These are phyloP conservation scores for Brachionichthys hirsutus DNA, from an alignment of 2,113 vertebrate genomes.

Conservation along the genomic window DNA sequence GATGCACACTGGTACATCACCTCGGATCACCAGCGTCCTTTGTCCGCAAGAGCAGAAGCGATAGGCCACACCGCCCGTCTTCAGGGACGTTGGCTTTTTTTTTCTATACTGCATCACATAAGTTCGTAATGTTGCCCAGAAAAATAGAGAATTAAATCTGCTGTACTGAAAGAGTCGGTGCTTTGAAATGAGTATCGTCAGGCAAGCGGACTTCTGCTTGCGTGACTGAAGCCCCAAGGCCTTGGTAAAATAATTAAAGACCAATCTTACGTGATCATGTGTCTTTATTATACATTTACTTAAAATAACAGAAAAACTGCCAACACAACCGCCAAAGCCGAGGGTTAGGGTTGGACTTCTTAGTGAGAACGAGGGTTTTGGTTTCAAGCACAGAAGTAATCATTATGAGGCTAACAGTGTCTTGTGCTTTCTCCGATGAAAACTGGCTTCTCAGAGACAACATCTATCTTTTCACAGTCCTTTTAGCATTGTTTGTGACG, in stretches of 20 bases:
- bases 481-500: conserved; percentile 18
- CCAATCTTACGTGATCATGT: no score
- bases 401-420: no score
- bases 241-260: no score
- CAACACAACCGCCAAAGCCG: no score
- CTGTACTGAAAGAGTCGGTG: conserved; percentile 7
- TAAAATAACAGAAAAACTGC: no score
- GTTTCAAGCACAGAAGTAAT: no score
- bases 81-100: conserved; percentile 4
- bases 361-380: no score
- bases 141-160: conserved; percentile 28
- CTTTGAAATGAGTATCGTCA: conserved; percentile 29
- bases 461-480: conserved; percentile 6
- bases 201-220: no score
- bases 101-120: conserved; percentile 18
- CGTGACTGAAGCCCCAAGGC: no score
- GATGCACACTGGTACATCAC: conserved; percentile 51
- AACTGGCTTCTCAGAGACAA: conserved; percentile 7
- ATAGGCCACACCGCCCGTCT: conserved; percentile 26
- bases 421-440: conserved; percentile 27
- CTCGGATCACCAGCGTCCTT: conserved; percentile 49
- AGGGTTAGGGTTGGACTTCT: no score
- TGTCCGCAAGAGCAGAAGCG: conserved; percentile 31
- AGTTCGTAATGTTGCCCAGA: conserved; percentile 23
- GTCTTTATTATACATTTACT: no score